Conservation (phyloP, 2,797 vertebrate species). For the Enteromius mattozi region DNA sequence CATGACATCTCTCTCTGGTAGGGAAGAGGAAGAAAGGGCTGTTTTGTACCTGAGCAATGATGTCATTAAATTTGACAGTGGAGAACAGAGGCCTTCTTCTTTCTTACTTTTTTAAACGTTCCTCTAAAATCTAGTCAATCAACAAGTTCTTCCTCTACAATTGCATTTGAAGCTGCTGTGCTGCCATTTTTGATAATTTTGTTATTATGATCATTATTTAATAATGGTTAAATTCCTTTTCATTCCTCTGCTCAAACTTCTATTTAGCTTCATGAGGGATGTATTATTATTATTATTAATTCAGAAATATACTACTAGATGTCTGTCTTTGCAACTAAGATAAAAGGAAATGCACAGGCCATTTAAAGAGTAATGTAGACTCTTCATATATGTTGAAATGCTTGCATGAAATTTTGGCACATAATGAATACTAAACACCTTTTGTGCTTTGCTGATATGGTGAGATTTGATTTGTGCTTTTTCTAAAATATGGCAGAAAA, state of each 20-base stretch:
- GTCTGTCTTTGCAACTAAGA: neutral
- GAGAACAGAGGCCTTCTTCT: neutral
- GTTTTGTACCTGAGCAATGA: slow-evolving; percentile 17
- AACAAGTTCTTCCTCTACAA: neutral
- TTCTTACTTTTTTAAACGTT: neutral
- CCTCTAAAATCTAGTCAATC: neutral
- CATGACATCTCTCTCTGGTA: slow-evolving; percentile 5
- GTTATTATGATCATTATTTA: neutral
- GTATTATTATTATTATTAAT: neutral
- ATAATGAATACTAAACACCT: neutral
- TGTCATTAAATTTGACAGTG: slow-evolving; percentile 24
- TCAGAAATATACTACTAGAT: neutral
- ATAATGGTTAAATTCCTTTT: neutral
- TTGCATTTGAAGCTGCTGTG: slow-evolving; percentile 5
- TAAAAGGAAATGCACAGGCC: neutral
- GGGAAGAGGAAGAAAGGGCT: neutral
- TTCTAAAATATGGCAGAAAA: slow-evolving; percentile 28
- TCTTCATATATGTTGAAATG: neutral
- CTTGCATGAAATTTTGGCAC: neutral
- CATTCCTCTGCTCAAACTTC: neutral
- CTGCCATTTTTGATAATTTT: neutral
- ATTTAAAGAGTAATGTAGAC: neutral
- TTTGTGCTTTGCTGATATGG: neutral
- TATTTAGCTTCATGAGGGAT: neutral
- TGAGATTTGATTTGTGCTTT: neutral